These are phyloP conservation scores for Caradrina clavipalpis DNA, from an alignment of 2,888 invertebrate genomes.

Conservation along the genomic window DNA sequence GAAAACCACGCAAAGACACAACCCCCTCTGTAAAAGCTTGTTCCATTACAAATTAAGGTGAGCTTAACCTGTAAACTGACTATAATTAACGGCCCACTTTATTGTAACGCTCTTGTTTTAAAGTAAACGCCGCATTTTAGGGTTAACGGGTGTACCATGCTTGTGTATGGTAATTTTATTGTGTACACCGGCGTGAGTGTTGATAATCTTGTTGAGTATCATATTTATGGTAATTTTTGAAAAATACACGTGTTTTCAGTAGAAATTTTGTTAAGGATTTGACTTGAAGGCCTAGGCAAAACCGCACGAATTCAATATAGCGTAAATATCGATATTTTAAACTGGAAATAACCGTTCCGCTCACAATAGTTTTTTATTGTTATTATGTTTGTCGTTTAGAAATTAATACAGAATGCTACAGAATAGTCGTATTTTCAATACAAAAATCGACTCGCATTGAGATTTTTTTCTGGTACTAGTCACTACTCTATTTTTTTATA, in stretches of 20 bases:
- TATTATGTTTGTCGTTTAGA: too few relatives aligned
- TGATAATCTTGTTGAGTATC: slow-evolving; percentile 32
- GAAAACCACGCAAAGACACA: slow-evolving; percentile 36
- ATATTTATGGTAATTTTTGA: slow-evolving; percentile 40
- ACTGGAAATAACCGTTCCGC: too few relatives aligned
- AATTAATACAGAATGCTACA: too few relatives aligned
- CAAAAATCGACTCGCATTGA: too few relatives aligned
- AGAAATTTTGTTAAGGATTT: slow-evolving; percentile 2
- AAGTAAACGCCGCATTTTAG: slow-evolving; percentile 61
- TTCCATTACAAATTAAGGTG: slow-evolving; percentile 58
- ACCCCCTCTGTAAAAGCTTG: slow-evolving; percentile 43
- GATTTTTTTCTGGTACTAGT: too few relatives aligned
- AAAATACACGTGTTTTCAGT: slow-evolving; percentile 22
- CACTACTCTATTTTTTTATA: too few relatives aligned
- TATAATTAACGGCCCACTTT: slow-evolving; percentile 64
- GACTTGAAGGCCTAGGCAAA: too few relatives aligned
- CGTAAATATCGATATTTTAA: too few relatives aligned
- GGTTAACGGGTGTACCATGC: slow-evolving; percentile 54
- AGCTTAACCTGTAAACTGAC: slow-evolving; percentile 63
- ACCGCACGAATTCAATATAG: too few relatives aligned
- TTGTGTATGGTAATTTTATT: slow-evolving; percentile 56
- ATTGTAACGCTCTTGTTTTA: slow-evolving; percentile 63
- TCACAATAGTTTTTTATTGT: too few relatives aligned
- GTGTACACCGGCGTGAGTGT: slow-evolving; percentile 16
- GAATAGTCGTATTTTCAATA: too few relatives aligned